Evolutionary conservation across 2,113 vertebrate species (phyloP), one percentile per base, ranked within the genome.

Genomic region (Leptobrachium ailaonicum): DNA sequence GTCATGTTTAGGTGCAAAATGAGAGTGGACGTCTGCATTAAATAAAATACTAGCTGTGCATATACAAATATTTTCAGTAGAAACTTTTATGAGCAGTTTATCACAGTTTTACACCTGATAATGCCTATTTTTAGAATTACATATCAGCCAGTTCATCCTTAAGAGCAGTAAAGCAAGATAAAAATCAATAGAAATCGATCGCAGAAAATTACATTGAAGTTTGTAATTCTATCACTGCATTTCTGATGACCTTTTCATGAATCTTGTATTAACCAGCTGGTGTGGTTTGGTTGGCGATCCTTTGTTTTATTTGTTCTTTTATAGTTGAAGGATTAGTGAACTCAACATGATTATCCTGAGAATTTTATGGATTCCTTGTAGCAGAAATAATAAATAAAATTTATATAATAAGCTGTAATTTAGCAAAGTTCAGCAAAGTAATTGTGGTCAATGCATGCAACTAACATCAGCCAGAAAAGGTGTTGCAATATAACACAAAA

Each of bases 101-200:
- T 76, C 64, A 67, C 40, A 54, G 40, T 76, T 40, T 53, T 12
- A 20, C 4, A 4, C 2, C 14, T 54, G 32, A 76, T 76, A 41
- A 68, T 42, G 32, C 13, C 13, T 66, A 76, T 66, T 41, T 67
- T 76, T 76, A 76, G 73, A 76, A 67, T 67, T 40, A 76, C 74
- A 66, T 76, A 67, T 66, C 9, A 76, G 64, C 47, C 50, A 56
- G 20, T 54, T 68, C 64, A 67, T 10, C 41, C 40, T 56, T 69
- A 44, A 32, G 10, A 69, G 67, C 67, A 71, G 20, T 44, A 42
- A 71, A 70, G 4, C 56, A 47, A 6, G 43, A 71, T 54, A 60
- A 78, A 32, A 78, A 78, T 78, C 76, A 78, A 78, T 78, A 45
- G 67, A 47, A 78, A 78, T 78, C 69, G 67, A 78, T 78, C 56